Base-by-base conservation (phyloP, 2,113 vertebrate species). In the Kryptolebias marmoratus region DNA sequence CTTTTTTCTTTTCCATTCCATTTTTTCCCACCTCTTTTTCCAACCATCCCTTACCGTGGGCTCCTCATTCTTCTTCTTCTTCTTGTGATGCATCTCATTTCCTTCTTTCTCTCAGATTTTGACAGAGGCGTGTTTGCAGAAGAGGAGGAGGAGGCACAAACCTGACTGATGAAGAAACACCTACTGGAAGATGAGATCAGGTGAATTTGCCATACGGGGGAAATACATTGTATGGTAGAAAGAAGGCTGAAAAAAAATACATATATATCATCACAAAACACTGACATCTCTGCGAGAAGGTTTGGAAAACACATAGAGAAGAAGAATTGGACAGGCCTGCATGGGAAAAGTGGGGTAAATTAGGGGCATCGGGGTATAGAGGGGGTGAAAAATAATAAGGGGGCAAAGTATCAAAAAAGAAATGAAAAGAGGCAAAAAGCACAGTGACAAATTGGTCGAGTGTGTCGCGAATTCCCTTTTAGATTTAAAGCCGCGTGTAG, bases 401-500 rank as follows among this genome's bases (percentile, higher is more conserved):
- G 80, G 86, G 69, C 71, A 77, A 89, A 85, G 81, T 78, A 93
- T 77, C 80, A 86, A 89, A 90, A 86, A 89, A 85, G 81, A 84
- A 87, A 86, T 82, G 76, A 89, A 90, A 90, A 91, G 83, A 92
- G 86, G 79, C 67, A 87, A 93, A 91, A 93, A 92, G 87, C 87
- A 88, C 90, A 90, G 90, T 94, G 93, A 94, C 94, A 95, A 94
- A 94, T 94, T 94, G 94, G 89, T 91, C 59, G 88, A 93, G 93
- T 94, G 93, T 94, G 93, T 94, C 90, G 91, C 89, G 84, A 94
- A 95, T 94, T 94, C 94, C 94, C 94, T 94, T 92, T 94, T 91
- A 94, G 93, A 95, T 94, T 94, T 94, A 95, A 94, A 94, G 92
- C 90, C 75, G 93, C 83, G 86, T 94, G 93, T 93, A 94, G 93